Conservation (phyloP, 2,888 invertebrate species). For the Aspidapion aeneum region DNA sequence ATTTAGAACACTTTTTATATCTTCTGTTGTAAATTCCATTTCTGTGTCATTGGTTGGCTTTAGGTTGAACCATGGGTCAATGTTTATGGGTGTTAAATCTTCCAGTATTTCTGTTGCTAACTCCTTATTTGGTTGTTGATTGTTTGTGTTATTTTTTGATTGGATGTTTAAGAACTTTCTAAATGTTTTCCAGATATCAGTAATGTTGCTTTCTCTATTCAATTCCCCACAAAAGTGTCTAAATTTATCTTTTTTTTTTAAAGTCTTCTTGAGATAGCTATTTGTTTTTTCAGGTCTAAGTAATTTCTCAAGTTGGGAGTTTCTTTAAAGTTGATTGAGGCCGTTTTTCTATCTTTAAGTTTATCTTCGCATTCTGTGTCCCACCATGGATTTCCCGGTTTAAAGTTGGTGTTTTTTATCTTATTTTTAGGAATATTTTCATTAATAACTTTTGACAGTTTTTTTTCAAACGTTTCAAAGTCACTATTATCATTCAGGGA, state of each 20-base stretch:
- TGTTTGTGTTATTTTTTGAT: not conserved
- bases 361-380: constrained; percentile 5
- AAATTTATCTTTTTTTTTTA: not conserved
- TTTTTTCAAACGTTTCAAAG: not conserved
- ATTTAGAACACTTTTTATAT: not conserved
- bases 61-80: not conserved
- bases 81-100: not conserved
- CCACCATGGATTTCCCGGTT: constrained; percentile 2
- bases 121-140: not conserved
- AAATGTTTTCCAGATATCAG: not conserved
- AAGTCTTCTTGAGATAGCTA: not conserved
- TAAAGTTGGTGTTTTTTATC: not conserved
- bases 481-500: not conserved
- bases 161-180: not conserved
- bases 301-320: not conserved
- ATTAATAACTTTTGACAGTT: not conserved
- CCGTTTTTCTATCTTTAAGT: not conserved
- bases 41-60: not conserved
- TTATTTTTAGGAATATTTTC: not conserved
- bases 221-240: not conserved
- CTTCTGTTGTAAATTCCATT: not conserved
- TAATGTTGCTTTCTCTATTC: not conserved
- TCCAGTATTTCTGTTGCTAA: not conserved
- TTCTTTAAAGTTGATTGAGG: not conserved
- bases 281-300: not conserved